Evolutionary conservation across 2,113 vertebrate genomes (phyloP).

Genomic region (Capricornis sumatraensis): DNA sequence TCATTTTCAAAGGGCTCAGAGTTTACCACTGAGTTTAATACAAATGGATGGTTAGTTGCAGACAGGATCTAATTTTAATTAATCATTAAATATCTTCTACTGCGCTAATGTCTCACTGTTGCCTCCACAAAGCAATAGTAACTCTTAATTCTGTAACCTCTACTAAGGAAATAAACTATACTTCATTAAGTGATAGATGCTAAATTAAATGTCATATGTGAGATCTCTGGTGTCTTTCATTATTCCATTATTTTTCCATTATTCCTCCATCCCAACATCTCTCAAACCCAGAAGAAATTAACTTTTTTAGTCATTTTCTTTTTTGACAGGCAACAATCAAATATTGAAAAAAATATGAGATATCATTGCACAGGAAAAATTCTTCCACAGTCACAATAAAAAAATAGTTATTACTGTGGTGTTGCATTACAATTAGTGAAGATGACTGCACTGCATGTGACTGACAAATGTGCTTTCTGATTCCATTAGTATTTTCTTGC

Average conservation of each 20-base stretch:
- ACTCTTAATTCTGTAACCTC: background rate
- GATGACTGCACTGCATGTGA: background rate
- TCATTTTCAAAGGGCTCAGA: background rate
- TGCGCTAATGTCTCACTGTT: background rate
- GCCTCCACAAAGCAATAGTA: background rate
- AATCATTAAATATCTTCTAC: background rate
- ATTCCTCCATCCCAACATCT: background rate
- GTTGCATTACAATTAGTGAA: background rate
- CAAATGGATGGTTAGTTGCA: background rate
- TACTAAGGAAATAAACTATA: background rate
- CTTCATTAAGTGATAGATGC: background rate
- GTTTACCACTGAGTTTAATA: background rate
- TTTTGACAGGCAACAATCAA: constrained; percentile 2
- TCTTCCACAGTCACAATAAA: background rate
- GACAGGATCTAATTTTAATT: background rate
- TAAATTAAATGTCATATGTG: background rate
- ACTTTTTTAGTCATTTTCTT: background rate
- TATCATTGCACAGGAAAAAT: background rate
- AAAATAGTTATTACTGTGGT: background rate
- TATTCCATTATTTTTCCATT: background rate
- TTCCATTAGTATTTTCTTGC: background rate
- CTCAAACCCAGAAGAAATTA: background rate
- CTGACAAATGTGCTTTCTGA: background rate
- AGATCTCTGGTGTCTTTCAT: background rate
- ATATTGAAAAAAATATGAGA: background rate